Evolutionary conservation across 2,888 invertebrate species (phyloP), one percentile per base, ranked within the genome.

Genomic region (Gortyna flavago): DNA sequence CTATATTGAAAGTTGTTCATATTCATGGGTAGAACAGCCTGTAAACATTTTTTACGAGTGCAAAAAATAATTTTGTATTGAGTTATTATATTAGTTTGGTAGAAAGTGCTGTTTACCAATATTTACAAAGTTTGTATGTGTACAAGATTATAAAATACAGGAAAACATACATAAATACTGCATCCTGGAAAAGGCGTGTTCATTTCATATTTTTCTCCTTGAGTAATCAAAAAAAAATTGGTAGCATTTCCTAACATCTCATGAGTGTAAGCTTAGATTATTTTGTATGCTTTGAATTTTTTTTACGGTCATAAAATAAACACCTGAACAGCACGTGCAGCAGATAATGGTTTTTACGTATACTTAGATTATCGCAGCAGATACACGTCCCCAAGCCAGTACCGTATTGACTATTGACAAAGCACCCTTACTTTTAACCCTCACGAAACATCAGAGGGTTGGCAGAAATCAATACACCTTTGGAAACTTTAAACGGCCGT

Each of bases 381-480:
- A 83, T 79, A 81, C 57, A 57, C 41, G 72, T 84, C 82, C 87
- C 73, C 79, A 83, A 79, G 72, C 85, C 87, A 83, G 85, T 75
- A 87, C 78, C 88, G 88, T 89, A 91, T 92, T 89, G 90, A 90
- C 88, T 90, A 91, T 90, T 88, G 89, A 85, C 84, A 89, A 86
- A 86, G 81, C 89, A 91, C 92, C 91, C 90, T 85, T 78, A 84
- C 77, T 87, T 85, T 86, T 64, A 88, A 87, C 92, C 93, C 93
- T 90, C 89, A 88, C 89, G 84, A 90, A 88, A 79, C 81, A 85
- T 77, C 80, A 74, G 83, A 91, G 92, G 93, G 95, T 87, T 91
- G 86, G 77, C 87, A 88, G 92, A 94, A 95, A 95, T 96, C 96
- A 94, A 96, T 96, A 95, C 91, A 89, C 93, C 94, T 94, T 94